Percentiles rank a stretch among this genome's conserved stretches.
Conservation (phyloP, 2,888 invertebrate species). For the Synergus umbraculus region DNA sequence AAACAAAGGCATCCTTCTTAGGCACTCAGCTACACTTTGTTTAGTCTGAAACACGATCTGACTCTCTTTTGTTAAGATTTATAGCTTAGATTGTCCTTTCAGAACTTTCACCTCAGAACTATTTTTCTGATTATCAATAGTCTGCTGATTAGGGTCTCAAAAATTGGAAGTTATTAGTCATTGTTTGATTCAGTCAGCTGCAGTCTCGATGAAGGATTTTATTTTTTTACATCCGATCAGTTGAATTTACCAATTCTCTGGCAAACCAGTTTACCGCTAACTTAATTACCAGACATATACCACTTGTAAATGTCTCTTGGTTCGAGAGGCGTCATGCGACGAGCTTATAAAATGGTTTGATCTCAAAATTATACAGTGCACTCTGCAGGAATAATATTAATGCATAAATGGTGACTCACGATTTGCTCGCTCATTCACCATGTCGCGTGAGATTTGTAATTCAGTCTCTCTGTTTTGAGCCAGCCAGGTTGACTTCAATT, state of each 20-base stretch:
- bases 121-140: slow-evolving; percentile 11
- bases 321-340: slow-evolving; percentile 9
- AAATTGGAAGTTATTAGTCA: slow-evolving; percentile 22
- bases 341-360: slow-evolving; percentile 29
- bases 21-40: slow-evolving; percentile 16
- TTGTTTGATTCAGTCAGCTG: background rate
- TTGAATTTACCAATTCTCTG: slow-evolving; percentile 1
- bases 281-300: slow-evolving; percentile 25
- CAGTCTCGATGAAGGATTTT: background rate
- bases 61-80: slow-evolving; percentile 32
- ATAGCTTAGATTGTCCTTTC: slow-evolving; percentile 1
- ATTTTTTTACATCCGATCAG: background rate
- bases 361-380: slow-evolving; percentile 34
- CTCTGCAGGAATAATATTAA: slow-evolving; percentile 18
- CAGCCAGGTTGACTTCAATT: slow-evolving; percentile 44
- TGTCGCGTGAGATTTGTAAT: slow-evolving; percentile 45
- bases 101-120: background rate
- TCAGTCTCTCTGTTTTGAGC: slow-evolving; percentile 42
- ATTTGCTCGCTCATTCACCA: slow-evolving; percentile 42
- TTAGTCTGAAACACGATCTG: slow-evolving; percentile 15
- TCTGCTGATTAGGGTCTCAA: background rate
- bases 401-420: slow-evolving; percentile 47
- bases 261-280: slow-evolving; percentile 32
- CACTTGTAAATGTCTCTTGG: slow-evolving; percentile 9
- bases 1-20: slow-evolving; percentile 32